phyloP scores from a whole-genome alignment of 2,797 vertebrate species.

The Lithobates pipiens region DNA sequence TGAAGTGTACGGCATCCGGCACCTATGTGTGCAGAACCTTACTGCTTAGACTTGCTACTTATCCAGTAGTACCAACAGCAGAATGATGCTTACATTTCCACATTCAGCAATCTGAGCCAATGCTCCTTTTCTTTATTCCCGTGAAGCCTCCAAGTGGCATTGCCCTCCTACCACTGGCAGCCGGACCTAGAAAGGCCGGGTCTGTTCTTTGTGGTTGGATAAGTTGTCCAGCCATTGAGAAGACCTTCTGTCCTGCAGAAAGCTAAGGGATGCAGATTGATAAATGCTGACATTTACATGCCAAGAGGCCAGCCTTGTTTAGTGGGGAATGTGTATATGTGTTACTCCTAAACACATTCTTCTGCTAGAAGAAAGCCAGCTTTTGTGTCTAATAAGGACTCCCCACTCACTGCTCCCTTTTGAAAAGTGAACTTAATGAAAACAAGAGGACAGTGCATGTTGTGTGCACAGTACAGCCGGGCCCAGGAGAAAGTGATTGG shows the following conservation, averaged over 20 bases:
- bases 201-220: constrained; percentile 15
- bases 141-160: neutral
- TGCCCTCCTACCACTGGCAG: neutral
- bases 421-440: constrained; percentile 64
- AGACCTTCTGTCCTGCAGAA: constrained; percentile 1
- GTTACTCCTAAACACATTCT: constrained; percentile 57
- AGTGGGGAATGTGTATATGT: constrained; percentile 37
- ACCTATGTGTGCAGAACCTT: too few species aligned
- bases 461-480: constrained; percentile 65
- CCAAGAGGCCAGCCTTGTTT: constrained; percentile 15
- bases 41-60: too few species aligned
- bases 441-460: constrained; percentile 67
- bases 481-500: constrained; percentile 66
- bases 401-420: constrained; percentile 59
- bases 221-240: neutral
- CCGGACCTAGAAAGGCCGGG: constrained; percentile 27
- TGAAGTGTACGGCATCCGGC: too few species aligned
- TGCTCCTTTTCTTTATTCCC: neutral
- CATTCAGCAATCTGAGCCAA: too few species aligned
- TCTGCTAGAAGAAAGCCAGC: constrained; percentile 37
- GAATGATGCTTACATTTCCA: too few species aligned
- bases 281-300: constrained; percentile 54
- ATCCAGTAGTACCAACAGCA: too few species aligned
- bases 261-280: constrained; percentile 15
- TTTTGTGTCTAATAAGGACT: constrained; percentile 59